Percentiles rank a stretch among this genome's conserved stretches.
phyloP scores from a whole-genome alignment of 2,888 invertebrate species.

The Acrobasis suavella region DNA sequence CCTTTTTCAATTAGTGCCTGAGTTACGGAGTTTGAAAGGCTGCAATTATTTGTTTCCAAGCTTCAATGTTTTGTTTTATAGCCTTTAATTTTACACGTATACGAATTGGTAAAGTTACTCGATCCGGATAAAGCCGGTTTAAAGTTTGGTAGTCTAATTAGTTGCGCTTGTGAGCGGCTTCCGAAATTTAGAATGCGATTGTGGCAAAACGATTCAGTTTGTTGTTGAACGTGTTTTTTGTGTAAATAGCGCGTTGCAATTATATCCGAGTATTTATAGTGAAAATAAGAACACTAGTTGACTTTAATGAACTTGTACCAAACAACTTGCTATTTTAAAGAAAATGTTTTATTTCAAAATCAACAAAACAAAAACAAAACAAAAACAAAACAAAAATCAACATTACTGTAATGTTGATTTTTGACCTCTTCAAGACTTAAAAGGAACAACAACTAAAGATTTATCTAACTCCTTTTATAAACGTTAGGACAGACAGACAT shows the following conservation, averaged over 20 bases:
- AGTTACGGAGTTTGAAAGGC: conserved; percentile 41
- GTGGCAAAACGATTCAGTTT: neutral
- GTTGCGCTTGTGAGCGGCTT: neutral
- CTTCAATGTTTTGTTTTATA: conserved; percentile 25
- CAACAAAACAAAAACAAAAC: no score
- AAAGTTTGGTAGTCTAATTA: conserved; percentile 1
- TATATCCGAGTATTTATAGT: neutral
- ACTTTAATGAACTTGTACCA: no score
- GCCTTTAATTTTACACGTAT: conserved; percentile 14
- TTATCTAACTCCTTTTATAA: no score
- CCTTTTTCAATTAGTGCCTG: conserved; percentile 47
- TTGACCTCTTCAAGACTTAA: no score
- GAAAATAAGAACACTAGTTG: no score
- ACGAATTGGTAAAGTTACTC: conserved; percentile 12
- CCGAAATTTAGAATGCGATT: conserved; percentile 8
- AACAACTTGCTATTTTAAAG: no score
- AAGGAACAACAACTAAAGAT: no score
- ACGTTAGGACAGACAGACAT: no score
- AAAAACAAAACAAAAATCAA: no score
- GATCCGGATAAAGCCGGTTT: conserved; percentile 6
- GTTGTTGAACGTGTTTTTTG: neutral
- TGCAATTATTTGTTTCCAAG: conserved; percentile 33
- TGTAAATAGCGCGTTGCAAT: neutral
- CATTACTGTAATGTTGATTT: no score
- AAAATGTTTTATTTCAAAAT: no score